Conservation (phyloP, 1,140 invertebrate species). For the Atopsyche davidsoni region DNA sequence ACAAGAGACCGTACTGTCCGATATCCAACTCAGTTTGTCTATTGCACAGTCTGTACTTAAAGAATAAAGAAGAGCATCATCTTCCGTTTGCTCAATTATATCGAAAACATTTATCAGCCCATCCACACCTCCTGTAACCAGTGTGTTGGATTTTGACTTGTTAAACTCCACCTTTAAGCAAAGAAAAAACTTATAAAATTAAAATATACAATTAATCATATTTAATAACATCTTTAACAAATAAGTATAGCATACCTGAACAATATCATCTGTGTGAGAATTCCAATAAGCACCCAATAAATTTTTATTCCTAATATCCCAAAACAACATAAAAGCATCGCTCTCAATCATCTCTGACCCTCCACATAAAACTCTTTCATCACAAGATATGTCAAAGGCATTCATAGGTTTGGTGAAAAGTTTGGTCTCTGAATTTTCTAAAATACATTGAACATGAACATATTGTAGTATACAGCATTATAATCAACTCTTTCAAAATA, state of each 20-base stretch:
- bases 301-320: constrained; percentile 64
- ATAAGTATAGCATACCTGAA: constrained; percentile 48
- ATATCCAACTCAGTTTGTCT: constrained; percentile 55
- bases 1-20: constrained; percentile 52
- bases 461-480: constrained; percentile 10
- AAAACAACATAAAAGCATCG: constrained; percentile 76
- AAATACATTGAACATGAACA: constrained; percentile 31
- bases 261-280: constrained; percentile 79
- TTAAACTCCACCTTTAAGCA: constrained; percentile 65
- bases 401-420: constrained; percentile 38
- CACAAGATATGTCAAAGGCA: constrained; percentile 70
- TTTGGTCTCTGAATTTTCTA: constrained; percentile 29
- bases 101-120: constrained; percentile 84
- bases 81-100: constrained; percentile 65
- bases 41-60: constrained; percentile 82
- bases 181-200: constrained; percentile 5
- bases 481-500: not conserved
- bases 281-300: constrained; percentile 81
- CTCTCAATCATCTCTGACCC: constrained; percentile 67
- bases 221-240: not conserved
- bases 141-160: constrained; percentile 56
- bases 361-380: constrained; percentile 65
- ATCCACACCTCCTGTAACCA: constrained; percentile 75
- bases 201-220: constrained; percentile 1
- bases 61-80: constrained; percentile 71